Percentiles rank a stretch among this genome's conserved stretches.
These are phyloP conservation scores for Oenanthe oenanthe DNA, from an alignment of 2,113 vertebrate genomes.

Conservation along the genomic window DNA sequence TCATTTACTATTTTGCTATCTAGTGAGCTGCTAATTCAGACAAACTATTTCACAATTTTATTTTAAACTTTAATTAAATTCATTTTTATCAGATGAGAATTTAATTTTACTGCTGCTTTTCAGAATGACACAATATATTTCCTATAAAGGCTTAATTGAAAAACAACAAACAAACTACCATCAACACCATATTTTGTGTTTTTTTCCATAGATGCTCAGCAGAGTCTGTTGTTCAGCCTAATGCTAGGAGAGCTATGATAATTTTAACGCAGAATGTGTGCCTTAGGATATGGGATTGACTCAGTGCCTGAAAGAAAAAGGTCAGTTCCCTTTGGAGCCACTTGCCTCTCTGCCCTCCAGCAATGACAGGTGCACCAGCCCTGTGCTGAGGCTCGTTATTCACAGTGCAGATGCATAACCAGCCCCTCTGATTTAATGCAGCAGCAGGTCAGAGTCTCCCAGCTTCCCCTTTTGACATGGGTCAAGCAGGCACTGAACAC, in stretches of 20 bases:
- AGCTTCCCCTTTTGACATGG: background rate
- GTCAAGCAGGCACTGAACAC: background rate
- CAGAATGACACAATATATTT: background rate
- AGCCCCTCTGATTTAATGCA: background rate
- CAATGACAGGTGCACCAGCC: conserved; percentile 53
- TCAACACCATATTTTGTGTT: background rate
- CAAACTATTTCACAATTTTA: background rate
- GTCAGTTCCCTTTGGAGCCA: conserved; percentile 58
- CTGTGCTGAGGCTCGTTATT: background rate
- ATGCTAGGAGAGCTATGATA: conserved; percentile 14
- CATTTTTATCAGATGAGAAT: background rate
- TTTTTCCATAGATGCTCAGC: background rate
- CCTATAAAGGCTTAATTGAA: background rate
- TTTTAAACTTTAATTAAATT: conserved; percentile 8
- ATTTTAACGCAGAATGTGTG: conserved; percentile 47
- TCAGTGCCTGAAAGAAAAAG: conserved; percentile 59
- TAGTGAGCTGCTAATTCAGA: background rate
- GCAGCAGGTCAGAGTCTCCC: background rate
- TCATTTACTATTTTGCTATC: background rate
- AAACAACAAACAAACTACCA: background rate
- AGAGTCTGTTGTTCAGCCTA: conserved; percentile 29
- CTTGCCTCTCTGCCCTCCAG: conserved; percentile 39
- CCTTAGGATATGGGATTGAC: conserved; percentile 58
- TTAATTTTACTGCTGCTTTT: conserved; percentile 9
- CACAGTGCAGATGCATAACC: background rate